Evolutionary conservation across 2,888 invertebrate species (phyloP), one percentile per base, ranked within the genome.

Genomic region (Coleophora deauratella): DNA sequence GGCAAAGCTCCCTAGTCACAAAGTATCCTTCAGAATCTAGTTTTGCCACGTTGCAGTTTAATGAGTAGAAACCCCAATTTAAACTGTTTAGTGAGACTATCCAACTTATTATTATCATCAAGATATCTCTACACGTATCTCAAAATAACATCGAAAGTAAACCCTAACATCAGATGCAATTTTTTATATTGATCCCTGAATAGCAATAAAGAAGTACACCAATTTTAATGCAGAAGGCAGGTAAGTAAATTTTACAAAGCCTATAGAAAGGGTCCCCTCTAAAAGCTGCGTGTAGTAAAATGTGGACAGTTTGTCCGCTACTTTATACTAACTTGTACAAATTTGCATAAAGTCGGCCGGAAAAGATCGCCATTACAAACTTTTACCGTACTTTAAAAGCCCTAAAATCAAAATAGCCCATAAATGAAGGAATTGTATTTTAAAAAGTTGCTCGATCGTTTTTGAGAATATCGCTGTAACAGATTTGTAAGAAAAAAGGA

Each of bases 291-390:
- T 44, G 40, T 40, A 4, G 6, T 44, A 43, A 47, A 46, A 42
- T 39, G 14, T 14, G 33, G 40, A 34, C 47, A 41, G 41, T 42
- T 41, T 42, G 44, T 39, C 34, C 38, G 41, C 34, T 33, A 72
- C 70, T 74, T 75, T 72, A 74, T 64, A 65, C 62, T 65, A 67
- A 68, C 57, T 66, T 70, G 59, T 54, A 60, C 57, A 51, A 66
- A 82, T 81, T 81, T 82, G 74, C 84, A 84, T 82, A 80, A 82
- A 80, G 75, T 70, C 70, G 62, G 65, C 63, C 62, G 67, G 56
- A 59, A 52, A 54, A 52, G 54, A 56, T 63, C 63, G 61, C 62
- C 62, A 57, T 63, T 62, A 67, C 62, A 71, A 81, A 80, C 71
- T 81, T 79, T 72, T 65, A 62, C 62, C 66, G 62, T 70, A 67